phyloP scores from a whole-genome alignment of 2,113 vertebrate species.

The Pterocles orientalis region DNA sequence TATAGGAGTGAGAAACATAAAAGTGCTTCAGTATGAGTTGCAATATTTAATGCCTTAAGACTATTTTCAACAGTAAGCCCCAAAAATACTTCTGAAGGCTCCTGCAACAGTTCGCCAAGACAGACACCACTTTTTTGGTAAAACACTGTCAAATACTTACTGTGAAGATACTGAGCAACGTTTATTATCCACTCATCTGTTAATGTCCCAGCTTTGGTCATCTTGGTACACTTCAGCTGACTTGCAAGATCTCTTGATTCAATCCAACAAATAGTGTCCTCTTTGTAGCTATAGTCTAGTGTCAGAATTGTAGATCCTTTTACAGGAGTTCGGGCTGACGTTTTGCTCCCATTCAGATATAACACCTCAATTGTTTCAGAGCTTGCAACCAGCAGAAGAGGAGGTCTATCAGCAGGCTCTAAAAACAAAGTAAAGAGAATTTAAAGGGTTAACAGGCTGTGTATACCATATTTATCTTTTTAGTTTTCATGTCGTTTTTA shows the following conservation, averaged over 20 bases:
- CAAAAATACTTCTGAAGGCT: background rate
- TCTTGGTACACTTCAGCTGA: conserved; percentile 84
- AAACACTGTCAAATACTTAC: conserved; percentile 75
- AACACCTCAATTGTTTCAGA: conserved; percentile 83
- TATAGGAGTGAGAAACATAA: background rate
- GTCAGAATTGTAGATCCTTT: conserved; percentile 83
- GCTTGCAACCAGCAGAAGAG: conserved; percentile 85
- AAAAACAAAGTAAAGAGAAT: conserved; percentile 36
- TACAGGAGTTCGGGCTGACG: conserved; percentile 72
- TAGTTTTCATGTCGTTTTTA: background rate
- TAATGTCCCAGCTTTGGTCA: conserved; percentile 77
- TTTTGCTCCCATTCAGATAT: conserved; percentile 85
- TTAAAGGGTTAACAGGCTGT: background rate
- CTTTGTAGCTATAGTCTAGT: conserved; percentile 86
- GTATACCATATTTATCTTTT: background rate
- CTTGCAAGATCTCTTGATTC: conserved; percentile 83
- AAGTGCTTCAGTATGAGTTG: background rate
- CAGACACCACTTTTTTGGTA: background rate
- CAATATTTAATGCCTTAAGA: background rate
- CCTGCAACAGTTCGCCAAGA: background rate
- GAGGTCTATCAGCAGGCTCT: conserved; percentile 86
- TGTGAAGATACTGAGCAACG: conserved; percentile 84
- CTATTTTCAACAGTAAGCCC: background rate
- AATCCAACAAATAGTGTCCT: conserved; percentile 90
- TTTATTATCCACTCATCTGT: conserved; percentile 82